These are phyloP conservation scores for Murina feae DNA, from an alignment of 2,113 vertebrate species.

Conservation along the genomic window DNA sequence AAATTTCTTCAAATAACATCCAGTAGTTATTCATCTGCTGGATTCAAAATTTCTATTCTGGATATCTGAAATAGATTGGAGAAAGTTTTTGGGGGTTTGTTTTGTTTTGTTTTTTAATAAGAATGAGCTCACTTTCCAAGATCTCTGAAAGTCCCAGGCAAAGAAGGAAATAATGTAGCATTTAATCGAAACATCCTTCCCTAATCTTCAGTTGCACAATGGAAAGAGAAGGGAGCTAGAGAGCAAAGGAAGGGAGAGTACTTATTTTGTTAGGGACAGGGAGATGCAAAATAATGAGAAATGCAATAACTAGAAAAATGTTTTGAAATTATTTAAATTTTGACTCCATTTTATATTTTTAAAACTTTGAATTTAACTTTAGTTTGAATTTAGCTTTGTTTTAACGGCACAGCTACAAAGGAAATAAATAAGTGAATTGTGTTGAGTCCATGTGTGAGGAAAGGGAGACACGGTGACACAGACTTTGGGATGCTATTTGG, in stretches of 20 bases:
- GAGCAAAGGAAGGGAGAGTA: not conserved
- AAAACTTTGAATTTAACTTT: not conserved
- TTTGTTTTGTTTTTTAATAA: no score
- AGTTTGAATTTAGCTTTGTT: not conserved
- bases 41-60: not conserved
- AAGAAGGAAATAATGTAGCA: not conserved
- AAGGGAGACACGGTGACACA: not conserved
- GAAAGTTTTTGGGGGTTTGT: no score
- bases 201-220: not conserved
- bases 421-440: not conserved
- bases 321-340: not conserved
- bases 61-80: not conserved
- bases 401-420: not conserved
- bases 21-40: not conserved
- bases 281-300: not conserved
- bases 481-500: not conserved
- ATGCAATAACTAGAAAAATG: not conserved
- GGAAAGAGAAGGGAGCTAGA: not conserved
- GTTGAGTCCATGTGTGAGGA: not conserved
- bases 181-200: not conserved
- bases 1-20: not conserved
- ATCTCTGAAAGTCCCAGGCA: not conserved
- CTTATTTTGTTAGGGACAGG: not conserved
- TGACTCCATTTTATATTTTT: not conserved
- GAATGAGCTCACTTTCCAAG: not conserved